Conservation (phyloP, 2,888 invertebrate species). For the Ferdinandea cuprea region DNA sequence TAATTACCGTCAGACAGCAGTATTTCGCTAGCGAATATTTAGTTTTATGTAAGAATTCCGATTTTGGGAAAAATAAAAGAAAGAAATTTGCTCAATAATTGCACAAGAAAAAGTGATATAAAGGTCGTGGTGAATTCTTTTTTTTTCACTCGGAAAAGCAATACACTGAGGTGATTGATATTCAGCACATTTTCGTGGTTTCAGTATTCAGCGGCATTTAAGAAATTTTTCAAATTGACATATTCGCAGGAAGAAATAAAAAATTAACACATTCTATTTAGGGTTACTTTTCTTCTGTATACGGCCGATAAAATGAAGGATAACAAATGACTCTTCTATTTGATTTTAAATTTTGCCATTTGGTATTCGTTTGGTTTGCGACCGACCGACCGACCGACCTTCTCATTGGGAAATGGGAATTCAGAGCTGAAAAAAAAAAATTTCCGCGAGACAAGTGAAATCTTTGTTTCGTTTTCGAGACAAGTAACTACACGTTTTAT, state of each 20-base stretch:
- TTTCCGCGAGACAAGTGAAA: background rate
- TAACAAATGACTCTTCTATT: slow-evolving; percentile 29
- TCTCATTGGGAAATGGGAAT: slow-evolving; percentile 20
- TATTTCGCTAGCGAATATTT: background rate
- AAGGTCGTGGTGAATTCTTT: slow-evolving; percentile 56
- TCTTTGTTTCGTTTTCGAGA: slow-evolving; percentile 5
- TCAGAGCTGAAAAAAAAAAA: background rate
- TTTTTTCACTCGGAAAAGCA: slow-evolving; percentile 55
- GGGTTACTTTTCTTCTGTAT: slow-evolving; percentile 12
- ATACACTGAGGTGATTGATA: slow-evolving; percentile 58
- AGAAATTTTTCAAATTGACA: slow-evolving; percentile 55
- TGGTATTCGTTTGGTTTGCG: slow-evolving; percentile 25
- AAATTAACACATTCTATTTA: slow-evolving; percentile 30
- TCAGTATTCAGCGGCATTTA: slow-evolving; percentile 64
- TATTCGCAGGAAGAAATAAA: slow-evolving; percentile 44
- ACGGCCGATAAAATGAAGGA: slow-evolving; percentile 15
- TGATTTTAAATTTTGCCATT: slow-evolving; percentile 29
- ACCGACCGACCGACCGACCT: slow-evolving; percentile 51
- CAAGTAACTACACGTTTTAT: background rate
- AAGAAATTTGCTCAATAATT: slow-evolving; percentile 27
- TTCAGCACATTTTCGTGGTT: slow-evolving; percentile 64
- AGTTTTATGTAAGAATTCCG: slow-evolving; percentile 58
- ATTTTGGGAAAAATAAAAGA: background rate
- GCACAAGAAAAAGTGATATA: slow-evolving; percentile 54
- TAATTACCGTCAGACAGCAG: slow-evolving; percentile 19